Evolutionary conservation across 2,888 invertebrate species (phyloP), one percentile per base, ranked within the genome.

Genomic region (Lumbricus terrestris): DNA sequence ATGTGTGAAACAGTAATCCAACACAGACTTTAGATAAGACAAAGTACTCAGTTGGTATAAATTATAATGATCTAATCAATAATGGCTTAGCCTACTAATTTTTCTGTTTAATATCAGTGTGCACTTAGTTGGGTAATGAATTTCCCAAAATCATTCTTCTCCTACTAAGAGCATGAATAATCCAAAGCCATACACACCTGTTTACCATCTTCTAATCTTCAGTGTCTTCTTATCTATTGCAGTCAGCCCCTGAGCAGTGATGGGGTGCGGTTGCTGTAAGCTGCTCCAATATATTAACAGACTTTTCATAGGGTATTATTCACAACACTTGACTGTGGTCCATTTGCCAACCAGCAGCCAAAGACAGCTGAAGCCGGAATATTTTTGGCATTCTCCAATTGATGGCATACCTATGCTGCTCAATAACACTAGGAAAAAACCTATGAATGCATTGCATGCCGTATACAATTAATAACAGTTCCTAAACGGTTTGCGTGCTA

Each of bases 191-290:
- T 1, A 6, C 29, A 69, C n/a, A 69, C n/a, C 69, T 69, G 69
- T 69, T 69, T 69, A 69, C 6, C 13, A n/a, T 69, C n/a, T n/a
- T 69, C 69, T 69, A n/a, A 69, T 69, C 69, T 69, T 69, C 69
- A 69, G 69, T n/a, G n/a, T 69, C 69, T 69, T 69, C 69, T 69
- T n/a, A 69, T 69, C 69, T 69, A 69, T n/a, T 69, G 69, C 69
- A 69, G 69, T 69, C 69, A 69, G 69, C 16, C n/a, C 5, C n/a
- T 29, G 4, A 69, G 54, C 29, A 54, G 69, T 6, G n/a, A 16
- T n/a, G n/a, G 69, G 54, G 6, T 69, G 40, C n/a, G n/a, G n/a
- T n/a, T 69, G n/a, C 69, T n/a, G 69, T 11, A 69, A n/a, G 69
- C n/a, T n/a, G 13, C n/a, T 69, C n/a, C 69, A n/a, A n/a, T 69